Percentiles rank a stretch among this genome's conserved stretches.
Evolutionary conservation across 1,140 invertebrate species (phyloP).

Genomic region (Hylyphantes graminicola): DNA sequence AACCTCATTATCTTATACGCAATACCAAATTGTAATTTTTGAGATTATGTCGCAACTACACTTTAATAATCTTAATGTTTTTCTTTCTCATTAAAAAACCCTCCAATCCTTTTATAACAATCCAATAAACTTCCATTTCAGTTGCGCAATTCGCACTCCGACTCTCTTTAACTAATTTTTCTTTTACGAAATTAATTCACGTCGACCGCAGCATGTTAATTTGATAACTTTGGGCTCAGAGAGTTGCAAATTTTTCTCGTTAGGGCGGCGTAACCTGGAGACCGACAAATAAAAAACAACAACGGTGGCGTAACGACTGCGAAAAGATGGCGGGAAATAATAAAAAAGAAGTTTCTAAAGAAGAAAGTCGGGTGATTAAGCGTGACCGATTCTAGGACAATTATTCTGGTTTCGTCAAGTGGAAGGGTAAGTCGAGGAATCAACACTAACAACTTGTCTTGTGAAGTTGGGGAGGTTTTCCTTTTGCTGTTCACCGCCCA

Average conservation of each 20-base stretch:
- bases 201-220: slow-evolving; percentile 47
- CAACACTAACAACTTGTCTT: slow-evolving; percentile 57
- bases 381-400: slow-evolving; percentile 56
- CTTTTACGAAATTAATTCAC: slow-evolving; percentile 35
- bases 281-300: slow-evolving; percentile 3
- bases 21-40: too few relatives aligned
- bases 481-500: not conserved
- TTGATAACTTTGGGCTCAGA: slow-evolving; percentile 33
- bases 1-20: too few relatives aligned
- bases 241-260: slow-evolving; percentile 52
- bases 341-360: slow-evolving; percentile 3
- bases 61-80: not conserved
- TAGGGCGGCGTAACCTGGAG: slow-evolving; percentile 35
- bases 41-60: too few relatives aligned
- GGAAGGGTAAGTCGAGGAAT: slow-evolving; percentile 52
- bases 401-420: slow-evolving; percentile 59
- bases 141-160: not conserved
- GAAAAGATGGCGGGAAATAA: slow-evolving; percentile 1
- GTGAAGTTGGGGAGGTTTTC: not conserved
- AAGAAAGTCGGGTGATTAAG: slow-evolving; percentile 52
- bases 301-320: slow-evolving; percentile 27
- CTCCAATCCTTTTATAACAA: not conserved
- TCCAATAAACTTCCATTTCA: slow-evolving; percentile 8
- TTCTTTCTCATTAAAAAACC: slow-evolving; percentile 5
- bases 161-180: not conserved